Conservation (phyloP, 2,888 invertebrate species). For the Polymixis lichenea region DNA sequence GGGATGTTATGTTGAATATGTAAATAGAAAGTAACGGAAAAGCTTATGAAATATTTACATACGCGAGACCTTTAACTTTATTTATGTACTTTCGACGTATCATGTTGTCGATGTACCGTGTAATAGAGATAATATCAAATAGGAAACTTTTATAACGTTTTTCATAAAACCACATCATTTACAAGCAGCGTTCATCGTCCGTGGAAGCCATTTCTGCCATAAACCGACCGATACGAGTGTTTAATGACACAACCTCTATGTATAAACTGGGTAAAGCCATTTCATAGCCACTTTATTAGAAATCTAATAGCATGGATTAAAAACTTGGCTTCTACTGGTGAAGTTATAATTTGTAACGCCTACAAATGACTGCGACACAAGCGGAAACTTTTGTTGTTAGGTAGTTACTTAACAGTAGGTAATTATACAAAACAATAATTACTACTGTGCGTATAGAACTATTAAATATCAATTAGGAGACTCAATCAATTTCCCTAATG, state of each 20-base stretch:
- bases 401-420: not conserved
- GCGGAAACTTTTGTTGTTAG: constrained; percentile 1
- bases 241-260: constrained; percentile 35
- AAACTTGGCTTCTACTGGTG: not conserved
- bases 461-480: constrained; percentile 47
- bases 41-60: constrained; percentile 48
- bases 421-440: constrained; percentile 21
- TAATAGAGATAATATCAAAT: constrained; percentile 41
- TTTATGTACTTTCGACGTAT: constrained; percentile 28
- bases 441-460: constrained; percentile 15
- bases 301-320: constrained; percentile 23
- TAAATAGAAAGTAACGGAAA: constrained; percentile 47
- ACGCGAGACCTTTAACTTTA: constrained; percentile 39
- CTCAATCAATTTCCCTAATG: constrained; percentile 16
- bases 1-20: not conserved
- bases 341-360: constrained; percentile 15
- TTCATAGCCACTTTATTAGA: constrained; percentile 14
- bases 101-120: constrained; percentile 11
- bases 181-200: constrained; percentile 16
- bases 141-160: constrained; percentile 27
- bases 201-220: constrained; percentile 29
- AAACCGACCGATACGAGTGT: constrained; percentile 23
- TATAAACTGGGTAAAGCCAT: constrained; percentile 41
- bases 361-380: constrained; percentile 20
- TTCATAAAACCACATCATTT: constrained; percentile 43